phyloP scores from a whole-genome alignment of 2,113 vertebrate species.

The Nothoprocta pentlandii region DNA sequence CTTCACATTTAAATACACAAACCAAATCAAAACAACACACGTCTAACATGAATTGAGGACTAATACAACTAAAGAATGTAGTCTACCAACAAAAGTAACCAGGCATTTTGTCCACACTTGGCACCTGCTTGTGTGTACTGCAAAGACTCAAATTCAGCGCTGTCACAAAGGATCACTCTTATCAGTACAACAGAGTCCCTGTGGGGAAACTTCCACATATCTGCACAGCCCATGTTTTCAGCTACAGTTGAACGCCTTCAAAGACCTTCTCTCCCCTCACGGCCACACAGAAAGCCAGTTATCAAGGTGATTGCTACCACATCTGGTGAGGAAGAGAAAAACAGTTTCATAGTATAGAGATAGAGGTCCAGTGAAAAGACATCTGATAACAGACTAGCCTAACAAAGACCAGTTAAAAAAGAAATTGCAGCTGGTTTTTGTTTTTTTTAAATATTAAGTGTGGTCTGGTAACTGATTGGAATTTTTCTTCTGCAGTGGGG shows the following conservation, averaged over 20 bases:
- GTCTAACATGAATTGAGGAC: not conserved
- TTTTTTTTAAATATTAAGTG: not conserved
- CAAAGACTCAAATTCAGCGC: not conserved
- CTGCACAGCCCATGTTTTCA: not conserved
- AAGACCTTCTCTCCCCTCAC: not conserved
- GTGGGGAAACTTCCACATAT: rapidly evolving
- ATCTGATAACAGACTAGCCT: not conserved
- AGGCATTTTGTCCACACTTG: not conserved
- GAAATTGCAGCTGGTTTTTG: not conserved
- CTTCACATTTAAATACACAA: not conserved
- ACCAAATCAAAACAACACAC: not conserved
- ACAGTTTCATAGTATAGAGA: not conserved
- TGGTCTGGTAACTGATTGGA: constrained; percentile 48
- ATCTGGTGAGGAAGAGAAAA: not conserved
- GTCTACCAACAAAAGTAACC: not conserved
- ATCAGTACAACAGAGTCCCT: not conserved
- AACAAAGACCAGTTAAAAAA: not conserved
- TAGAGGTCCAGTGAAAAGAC: not conserved
- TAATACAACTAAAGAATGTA: not conserved
- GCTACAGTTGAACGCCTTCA: not conserved
- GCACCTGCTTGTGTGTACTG: not conserved
- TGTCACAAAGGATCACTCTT: not conserved
- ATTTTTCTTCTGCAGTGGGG: constrained; percentile 16
- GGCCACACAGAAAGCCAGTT: not conserved
- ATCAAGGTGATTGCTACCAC: not conserved